Base-by-base conservation (phyloP, 2,113 vertebrate species). In the Aegotheles bennettii region DNA sequence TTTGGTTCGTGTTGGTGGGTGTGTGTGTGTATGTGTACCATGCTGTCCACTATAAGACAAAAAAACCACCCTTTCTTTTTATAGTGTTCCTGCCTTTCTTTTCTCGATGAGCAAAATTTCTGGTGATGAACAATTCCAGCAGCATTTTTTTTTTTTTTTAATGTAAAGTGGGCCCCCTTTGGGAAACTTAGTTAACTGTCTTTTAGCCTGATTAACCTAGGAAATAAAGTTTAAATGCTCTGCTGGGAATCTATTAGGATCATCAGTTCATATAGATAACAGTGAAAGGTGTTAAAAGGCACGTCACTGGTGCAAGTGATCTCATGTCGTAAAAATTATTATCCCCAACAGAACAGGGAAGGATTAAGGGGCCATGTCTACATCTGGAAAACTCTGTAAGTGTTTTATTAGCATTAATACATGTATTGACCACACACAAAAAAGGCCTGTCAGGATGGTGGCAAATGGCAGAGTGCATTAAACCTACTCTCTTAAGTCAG, bases 241-340 rank as follows among this genome's bases (percentile, higher is more conserved):
- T 89, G 89, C 78, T 92, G 97, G 90, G 94, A 93, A 96, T 97
- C 86, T 84, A 36, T 94, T 91, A 95, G 91, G 87, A 95, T 90
- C 87, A 92, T 95, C 82, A 53, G 86, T 96, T 84, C 86, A 82
- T 74, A 48, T 3, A 93, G 91, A 91, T 93, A 96, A 89, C 80
- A 85, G 68, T 16, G 17, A 70, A 87, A 95, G 73, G 82, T 96
- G 94, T 95, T 97, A 96, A 95, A 97, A 97, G 70, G 69, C 78
- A 91, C 83, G 97, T 94, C 77, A 60, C 35, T 80, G 80, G 78
- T 70, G 75, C 89, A 92, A 96, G 93, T 90, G 95, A 96, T 95
- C 86, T 97, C 95, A 91, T 95, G 84, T 94, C 93, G 96, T 95
- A 94, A 97, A 98, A 98, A 97, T 96, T n/a, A 98, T 89, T 96